Conservation (phyloP, 1,140 invertebrate genomes). For the Micrasema minimum region DNA sequence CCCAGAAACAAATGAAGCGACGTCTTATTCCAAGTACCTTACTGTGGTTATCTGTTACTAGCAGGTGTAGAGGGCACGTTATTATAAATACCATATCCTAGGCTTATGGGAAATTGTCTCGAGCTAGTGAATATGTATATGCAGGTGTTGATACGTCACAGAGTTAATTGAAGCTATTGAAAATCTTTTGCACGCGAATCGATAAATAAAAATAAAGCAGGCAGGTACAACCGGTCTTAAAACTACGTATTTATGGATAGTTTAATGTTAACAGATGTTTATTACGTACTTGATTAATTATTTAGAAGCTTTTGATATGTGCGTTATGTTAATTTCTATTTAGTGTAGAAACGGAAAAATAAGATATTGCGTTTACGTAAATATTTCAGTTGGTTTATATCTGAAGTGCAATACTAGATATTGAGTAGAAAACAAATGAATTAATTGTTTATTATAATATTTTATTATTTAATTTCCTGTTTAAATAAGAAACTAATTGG, state of each 20-base stretch:
- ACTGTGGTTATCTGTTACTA: neutral
- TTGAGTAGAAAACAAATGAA: too few relatives aligned
- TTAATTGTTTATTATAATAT: too few relatives aligned
- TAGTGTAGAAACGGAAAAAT: too few relatives aligned
- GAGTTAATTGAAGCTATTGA: slow-evolving; percentile 33
- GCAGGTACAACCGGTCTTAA: slow-evolving; percentile 2
- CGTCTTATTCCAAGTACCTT: slow-evolving; percentile 15
- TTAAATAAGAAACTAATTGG: too few relatives aligned
- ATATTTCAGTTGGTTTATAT: too few relatives aligned
- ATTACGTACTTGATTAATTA: slow-evolving; percentile 22
- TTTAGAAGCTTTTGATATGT: too few relatives aligned
- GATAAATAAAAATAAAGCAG: slow-evolving; percentile 28
- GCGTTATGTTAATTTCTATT: too few relatives aligned
- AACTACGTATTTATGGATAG: slow-evolving; percentile 1
- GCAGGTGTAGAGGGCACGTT: slow-evolving; percentile 24
- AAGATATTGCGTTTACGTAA: too few relatives aligned
- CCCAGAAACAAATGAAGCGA: slow-evolving; percentile 21
- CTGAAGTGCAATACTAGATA: too few relatives aligned
- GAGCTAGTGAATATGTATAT: slow-evolving; percentile 13
- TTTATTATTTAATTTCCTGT: too few relatives aligned
- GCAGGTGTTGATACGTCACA: slow-evolving; percentile 39
- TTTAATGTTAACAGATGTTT: neutral
- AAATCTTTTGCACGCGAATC: slow-evolving; percentile 27
- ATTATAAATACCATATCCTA: neutral
- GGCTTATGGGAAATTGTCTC: slow-evolving; percentile 34